These are phyloP conservation scores for Aegotheles bennettii DNA, from an alignment of 2,113 vertebrate genomes.

Conservation along the genomic window DNA sequence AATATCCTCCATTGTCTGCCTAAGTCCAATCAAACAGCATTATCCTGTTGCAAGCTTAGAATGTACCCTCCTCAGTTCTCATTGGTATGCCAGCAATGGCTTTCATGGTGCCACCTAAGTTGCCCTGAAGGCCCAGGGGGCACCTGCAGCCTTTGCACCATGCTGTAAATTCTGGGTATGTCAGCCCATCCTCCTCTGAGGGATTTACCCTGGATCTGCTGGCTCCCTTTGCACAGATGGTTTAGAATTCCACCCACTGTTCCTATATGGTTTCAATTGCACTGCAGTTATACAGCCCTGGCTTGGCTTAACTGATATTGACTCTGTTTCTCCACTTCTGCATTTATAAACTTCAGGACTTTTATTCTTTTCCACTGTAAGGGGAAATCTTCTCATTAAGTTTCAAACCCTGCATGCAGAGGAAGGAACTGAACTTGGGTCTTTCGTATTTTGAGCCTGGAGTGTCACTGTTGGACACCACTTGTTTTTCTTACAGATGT, in stretches of 20 bases:
- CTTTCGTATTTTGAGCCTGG: not conserved
- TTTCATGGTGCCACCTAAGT: not conserved
- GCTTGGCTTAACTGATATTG: not conserved
- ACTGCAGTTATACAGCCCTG: not conserved
- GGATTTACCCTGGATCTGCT: not conserved
- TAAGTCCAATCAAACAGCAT: constrained; percentile 30
- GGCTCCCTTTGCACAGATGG: not conserved
- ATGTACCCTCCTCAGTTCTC: not conserved
- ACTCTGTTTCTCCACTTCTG: not conserved
- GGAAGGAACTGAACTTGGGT: not conserved
- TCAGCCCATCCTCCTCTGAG: not conserved
- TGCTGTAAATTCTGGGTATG: not conserved
- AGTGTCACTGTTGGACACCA: not conserved
- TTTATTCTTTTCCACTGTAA: not conserved
- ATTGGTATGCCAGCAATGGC: not conserved
- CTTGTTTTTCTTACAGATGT: not conserved
- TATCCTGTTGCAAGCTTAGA: constrained; percentile 12
- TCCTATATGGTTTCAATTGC: not conserved
- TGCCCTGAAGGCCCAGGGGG: not conserved
- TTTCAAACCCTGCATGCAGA: not conserved
- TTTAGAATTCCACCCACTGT: not conserved
- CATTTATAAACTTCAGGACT: not conserved
- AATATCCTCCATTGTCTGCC: constrained; percentile 41
- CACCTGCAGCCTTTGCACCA: not conserved
- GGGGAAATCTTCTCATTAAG: not conserved